These are phyloP conservation scores for Periplaneta americana DNA, from an alignment of 1,140 invertebrate species.

Conservation along the genomic window DNA sequence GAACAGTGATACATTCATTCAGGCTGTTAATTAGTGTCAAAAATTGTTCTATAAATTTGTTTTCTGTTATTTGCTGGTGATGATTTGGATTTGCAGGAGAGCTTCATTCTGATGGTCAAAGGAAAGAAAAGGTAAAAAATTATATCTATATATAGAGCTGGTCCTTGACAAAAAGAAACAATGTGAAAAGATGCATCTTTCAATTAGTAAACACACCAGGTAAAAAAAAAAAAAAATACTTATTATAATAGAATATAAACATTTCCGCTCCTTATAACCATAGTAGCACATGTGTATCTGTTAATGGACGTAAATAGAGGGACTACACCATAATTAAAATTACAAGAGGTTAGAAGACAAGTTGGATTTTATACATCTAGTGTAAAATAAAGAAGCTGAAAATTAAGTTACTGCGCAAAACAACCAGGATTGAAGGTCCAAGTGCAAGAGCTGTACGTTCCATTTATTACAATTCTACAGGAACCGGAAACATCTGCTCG, in stretches of 20 bases:
- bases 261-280: too few species aligned
- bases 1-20: neutral
- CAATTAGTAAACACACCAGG: neutral
- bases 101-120: conserved; percentile 5
- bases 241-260: too few species aligned
- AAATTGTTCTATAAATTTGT: neutral
- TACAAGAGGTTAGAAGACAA: too few species aligned
- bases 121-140: neutral
- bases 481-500: too few species aligned
- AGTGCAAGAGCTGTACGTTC: too few species aligned
- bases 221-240: too few species aligned
- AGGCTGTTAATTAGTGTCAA: neutral
- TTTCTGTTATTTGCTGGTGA: conserved; percentile 4
- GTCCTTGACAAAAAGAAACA: neutral
- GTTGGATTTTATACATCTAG: neutral
- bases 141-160: neutral
- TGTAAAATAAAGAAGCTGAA: too few species aligned
- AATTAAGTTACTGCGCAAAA: too few species aligned
- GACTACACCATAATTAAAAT: neutral
- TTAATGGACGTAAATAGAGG: neutral
- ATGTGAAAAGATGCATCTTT: neutral
- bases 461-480: too few species aligned
- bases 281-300: too few species aligned
- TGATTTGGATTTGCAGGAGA: conserved; percentile 18
- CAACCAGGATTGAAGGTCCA: too few species aligned